These are phyloP conservation scores for Ornithoptera alexandrae DNA, from an alignment of 2,888 invertebrate genomes.

Conservation along the genomic window DNA sequence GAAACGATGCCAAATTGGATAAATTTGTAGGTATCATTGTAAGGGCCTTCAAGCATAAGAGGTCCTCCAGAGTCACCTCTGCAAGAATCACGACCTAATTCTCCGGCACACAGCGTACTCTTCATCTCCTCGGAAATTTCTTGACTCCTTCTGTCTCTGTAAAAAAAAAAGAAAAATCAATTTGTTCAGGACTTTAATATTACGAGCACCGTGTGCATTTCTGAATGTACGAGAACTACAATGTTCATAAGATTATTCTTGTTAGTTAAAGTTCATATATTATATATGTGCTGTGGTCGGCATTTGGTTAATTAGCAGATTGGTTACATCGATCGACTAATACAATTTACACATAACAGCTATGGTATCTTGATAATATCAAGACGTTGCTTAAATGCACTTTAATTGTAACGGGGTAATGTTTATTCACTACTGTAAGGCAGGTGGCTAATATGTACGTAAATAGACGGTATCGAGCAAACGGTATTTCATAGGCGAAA, in stretches of 20 bases:
- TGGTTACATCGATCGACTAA: too few species aligned
- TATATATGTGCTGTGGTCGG: too few species aligned
- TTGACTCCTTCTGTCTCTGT: neutral
- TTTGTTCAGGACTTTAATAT: too few species aligned
- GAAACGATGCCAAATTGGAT: constrained; percentile 46
- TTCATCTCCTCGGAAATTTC: neutral
- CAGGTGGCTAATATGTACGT: neutral
- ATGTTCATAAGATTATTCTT: too few species aligned
- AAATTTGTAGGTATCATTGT: constrained; percentile 29
- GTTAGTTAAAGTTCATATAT: too few species aligned
- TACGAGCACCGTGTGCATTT: too few species aligned
- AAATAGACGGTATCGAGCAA: neutral
- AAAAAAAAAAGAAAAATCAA: constrained; percentile 2
- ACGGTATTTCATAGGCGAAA: neutral
- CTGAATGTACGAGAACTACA: too few species aligned
- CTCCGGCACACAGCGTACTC: constrained; percentile 46
- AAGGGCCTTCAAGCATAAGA: constrained; percentile 53
- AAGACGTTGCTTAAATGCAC: too few species aligned
- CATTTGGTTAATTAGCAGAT: too few species aligned
- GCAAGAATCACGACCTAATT: constrained; percentile 79
- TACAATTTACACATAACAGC: too few species aligned
- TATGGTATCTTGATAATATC: too few species aligned
- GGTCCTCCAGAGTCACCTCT: constrained; percentile 84
- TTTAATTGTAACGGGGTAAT: too few species aligned
- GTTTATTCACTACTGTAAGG: neutral